Conservation (phyloP, 2,797 vertebrate species). For the Spheniscus humboldti region DNA sequence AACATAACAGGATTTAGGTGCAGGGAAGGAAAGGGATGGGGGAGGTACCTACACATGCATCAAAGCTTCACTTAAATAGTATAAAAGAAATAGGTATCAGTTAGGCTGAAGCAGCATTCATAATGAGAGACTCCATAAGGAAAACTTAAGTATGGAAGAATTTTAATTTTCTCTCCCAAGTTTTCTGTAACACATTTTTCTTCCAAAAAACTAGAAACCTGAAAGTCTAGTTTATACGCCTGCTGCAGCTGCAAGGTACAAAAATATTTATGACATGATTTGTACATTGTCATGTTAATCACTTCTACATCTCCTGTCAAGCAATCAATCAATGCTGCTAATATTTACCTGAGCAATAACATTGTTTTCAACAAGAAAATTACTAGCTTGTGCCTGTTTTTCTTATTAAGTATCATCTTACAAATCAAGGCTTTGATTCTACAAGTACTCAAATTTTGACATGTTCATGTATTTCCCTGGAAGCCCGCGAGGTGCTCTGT, state of each 20-base stretch:
- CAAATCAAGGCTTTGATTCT: constrained; percentile 3
- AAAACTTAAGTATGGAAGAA: background rate
- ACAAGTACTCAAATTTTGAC: background rate
- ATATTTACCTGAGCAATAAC: constrained; percentile 11
- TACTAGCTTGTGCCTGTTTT: background rate
- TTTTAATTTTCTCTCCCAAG: background rate
- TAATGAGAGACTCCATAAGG: background rate
- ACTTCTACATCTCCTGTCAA: background rate
- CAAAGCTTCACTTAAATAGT: background rate
- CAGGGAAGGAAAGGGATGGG: background rate
- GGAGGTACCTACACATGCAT: background rate
- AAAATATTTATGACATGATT: background rate
- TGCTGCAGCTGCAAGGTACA: background rate
- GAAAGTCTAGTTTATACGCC: background rate
- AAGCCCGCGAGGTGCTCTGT: background rate
- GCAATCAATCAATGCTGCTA: background rate
- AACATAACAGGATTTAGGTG: background rate
- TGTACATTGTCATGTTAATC: background rate
- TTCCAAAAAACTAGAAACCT: background rate
- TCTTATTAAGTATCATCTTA: background rate
- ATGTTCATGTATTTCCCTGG: background rate
- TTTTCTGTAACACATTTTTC: background rate
- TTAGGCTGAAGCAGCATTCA: background rate
- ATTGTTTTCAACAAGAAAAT: constrained; percentile 50
- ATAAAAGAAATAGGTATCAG: background rate